Percentiles rank a stretch among this genome's conserved stretches.
phyloP scores from a whole-genome alignment of 2,888 invertebrate genomes.

The Polydrusus tereticollis region DNA sequence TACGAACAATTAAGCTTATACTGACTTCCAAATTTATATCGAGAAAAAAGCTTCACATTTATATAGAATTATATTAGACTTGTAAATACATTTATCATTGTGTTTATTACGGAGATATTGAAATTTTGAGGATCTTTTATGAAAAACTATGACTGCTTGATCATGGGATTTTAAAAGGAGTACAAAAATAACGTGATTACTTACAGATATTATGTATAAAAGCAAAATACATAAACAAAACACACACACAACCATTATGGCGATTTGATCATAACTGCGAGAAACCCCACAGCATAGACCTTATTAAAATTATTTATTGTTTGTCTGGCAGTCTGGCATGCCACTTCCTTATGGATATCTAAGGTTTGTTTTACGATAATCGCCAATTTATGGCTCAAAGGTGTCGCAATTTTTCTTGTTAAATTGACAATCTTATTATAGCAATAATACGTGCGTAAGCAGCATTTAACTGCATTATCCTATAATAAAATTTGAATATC shows the following conservation, averaged over 20 bases:
- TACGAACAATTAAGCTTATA: too few relatives aligned
- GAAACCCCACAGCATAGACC: constrained; percentile 11
- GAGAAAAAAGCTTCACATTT: too few relatives aligned
- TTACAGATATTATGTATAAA: too few relatives aligned
- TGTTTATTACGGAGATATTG: too few relatives aligned
- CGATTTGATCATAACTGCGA: constrained; percentile 11
- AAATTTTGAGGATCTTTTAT: too few relatives aligned
- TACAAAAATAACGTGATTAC: too few relatives aligned
- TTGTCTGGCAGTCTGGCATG: constrained; percentile 21
- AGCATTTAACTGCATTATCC: background rate
- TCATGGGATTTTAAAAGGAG: too few relatives aligned
- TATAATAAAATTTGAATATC: too few relatives aligned
- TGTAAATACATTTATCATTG: too few relatives aligned
- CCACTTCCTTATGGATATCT: constrained; percentile 47
- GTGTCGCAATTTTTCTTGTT: constrained; percentile 38
- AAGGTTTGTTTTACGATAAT: constrained; percentile 48
- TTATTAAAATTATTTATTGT: constrained; percentile 50
- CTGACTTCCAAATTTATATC: too few relatives aligned
- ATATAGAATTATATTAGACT: too few relatives aligned
- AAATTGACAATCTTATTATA: constrained; percentile 24
- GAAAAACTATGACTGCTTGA: too few relatives aligned
- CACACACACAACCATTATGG: background rate
- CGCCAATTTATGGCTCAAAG: constrained; percentile 45
- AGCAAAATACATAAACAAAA: background rate
- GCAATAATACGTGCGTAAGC: background rate